Percentiles rank a stretch among this genome's conserved stretches.
Evolutionary conservation across 2,113 vertebrate genomes (phyloP).

Genomic region (Macquaria ambigua): DNA sequence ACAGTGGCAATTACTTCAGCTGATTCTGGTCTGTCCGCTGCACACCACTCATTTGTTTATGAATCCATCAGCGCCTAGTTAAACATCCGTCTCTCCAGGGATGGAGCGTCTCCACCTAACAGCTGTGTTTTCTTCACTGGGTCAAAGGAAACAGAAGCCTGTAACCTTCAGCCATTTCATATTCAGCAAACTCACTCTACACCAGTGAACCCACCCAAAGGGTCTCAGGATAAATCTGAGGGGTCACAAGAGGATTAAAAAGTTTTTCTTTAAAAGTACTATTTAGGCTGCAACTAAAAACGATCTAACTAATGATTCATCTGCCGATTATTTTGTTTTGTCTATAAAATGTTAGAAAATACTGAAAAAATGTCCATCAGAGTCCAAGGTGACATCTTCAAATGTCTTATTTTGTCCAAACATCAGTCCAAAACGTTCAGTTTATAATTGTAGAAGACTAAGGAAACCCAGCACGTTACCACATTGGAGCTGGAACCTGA

Average conservation of each 20-base stretch:
- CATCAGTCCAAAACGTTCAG: not conserved
- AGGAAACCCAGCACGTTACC: not conserved
- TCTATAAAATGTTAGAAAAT: not conserved
- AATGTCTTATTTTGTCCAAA: not conserved
- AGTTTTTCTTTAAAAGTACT: too few species aligned
- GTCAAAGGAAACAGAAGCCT: constrained; percentile 33
- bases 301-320: too few species aligned
- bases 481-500: not conserved
- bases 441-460: not conserved
- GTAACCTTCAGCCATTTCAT: constrained; percentile 16
- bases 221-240: not conserved
- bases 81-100: constrained; percentile 58
- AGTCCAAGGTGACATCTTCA: not conserved
- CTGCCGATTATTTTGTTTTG: not conserved
- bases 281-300: not conserved
- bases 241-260: not conserved
- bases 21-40: constrained; percentile 51
- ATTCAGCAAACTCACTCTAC: not conserved
- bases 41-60: constrained; percentile 72
- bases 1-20: constrained; percentile 31
- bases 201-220: not conserved
- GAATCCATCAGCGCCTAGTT: constrained; percentile 69
- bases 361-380: not conserved
- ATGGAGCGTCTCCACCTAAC: constrained; percentile 37
- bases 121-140: constrained; percentile 55